Evolutionary conservation across 2,113 vertebrate genomes (phyloP), one percentile per base, ranked within the genome.

Genomic region (Hemibagrus wyckioides): DNA sequence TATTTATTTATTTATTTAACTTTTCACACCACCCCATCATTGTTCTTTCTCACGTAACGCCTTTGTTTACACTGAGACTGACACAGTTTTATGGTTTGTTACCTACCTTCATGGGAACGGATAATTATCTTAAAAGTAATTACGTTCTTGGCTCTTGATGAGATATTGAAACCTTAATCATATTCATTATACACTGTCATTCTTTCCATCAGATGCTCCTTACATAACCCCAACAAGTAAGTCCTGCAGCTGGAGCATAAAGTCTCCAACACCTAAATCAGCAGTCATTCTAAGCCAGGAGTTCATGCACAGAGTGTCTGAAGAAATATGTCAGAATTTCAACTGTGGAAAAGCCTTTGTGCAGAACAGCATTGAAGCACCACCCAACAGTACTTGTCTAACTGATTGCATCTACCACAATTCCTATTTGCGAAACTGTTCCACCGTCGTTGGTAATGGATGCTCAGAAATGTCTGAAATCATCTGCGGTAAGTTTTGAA

Each of bases 351-450:
- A 84, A 14, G 13, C 85, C 30, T 75, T 2, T 75, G 0, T 0
- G 0, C 39, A 92, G 52, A 21, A 4, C 0, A 83, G 44, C 82
- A 71, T 0, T 44, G 41, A 0, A 3, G 15, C 81, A 0, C 11
- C 80, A 1, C 6, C n/a, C 21, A 85, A 85, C 2, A 39, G 56
- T 36, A 83, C 5, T 59, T 95, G 94, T 88, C 90, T 93, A 5
- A 86, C 89, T 0, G 30, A 71, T 71, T 95, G 94, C 33, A 23
- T 19, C 19, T 91, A 91, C 79, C n/a, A n/a, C 11, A 75, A 90
- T 9, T 79, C 44, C 1, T 88, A 83, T 6, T 69, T 95, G 23
- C 75, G 86, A 36, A 93, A 93, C 90, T 95, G 95, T 63, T 92
- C 90, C 0, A 21, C 88, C 30, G 85, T 28, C 0, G 10, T 11